Percentiles rank a stretch among this genome's conserved stretches.
Evolutionary conservation across 2,797 vertebrate genomes (phyloP).

Genomic region (Notoglanidium macrostoma): DNA sequence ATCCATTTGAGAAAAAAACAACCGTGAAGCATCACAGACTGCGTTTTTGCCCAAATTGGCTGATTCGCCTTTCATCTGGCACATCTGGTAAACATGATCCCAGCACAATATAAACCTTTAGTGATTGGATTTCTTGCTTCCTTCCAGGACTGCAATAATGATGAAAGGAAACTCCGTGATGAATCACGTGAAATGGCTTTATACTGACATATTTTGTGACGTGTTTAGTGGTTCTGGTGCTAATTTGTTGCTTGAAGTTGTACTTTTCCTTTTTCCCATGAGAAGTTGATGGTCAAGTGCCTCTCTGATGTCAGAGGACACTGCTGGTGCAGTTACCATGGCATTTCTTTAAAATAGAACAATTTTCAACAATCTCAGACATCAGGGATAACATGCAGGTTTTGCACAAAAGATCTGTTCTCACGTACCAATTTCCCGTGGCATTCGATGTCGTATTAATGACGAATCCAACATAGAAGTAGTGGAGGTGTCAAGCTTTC

Average conservation of each 20-base stretch:
- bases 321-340: background rate
- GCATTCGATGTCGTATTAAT: background rate
- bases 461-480: background rate
- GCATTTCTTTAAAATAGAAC: background rate
- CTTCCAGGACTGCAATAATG: background rate
- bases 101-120: background rate
- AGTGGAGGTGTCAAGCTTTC: background rate
- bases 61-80: conserved; percentile 5
- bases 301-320: background rate
- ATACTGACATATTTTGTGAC: background rate
- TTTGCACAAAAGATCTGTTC: background rate
- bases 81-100: background rate
- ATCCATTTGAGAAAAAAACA: background rate
- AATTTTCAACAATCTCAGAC: background rate
- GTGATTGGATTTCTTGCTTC: background rate
- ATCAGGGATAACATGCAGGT: background rate
- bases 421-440: background rate
- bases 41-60: background rate
- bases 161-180: background rate
- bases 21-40: background rate
- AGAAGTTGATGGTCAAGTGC: background rate
- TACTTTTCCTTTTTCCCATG: background rate
- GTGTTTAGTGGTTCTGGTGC: background rate
- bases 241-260: background rate
- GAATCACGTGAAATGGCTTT: background rate